Base-by-base conservation (phyloP, 2,113 vertebrate species). In the Andinoacara biseriatus region DNA sequence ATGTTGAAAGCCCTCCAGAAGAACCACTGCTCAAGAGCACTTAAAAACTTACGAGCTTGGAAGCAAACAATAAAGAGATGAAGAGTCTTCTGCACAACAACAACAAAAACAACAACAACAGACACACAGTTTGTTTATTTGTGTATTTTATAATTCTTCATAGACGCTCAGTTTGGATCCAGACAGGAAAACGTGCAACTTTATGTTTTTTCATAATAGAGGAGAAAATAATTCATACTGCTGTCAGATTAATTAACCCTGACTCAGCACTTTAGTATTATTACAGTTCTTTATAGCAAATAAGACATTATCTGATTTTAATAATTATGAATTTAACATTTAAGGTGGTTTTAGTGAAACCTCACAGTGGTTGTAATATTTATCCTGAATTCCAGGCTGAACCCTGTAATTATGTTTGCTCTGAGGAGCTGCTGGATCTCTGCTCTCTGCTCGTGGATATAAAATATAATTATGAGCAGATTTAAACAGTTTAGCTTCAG, bases 381-480 rank as follows among this genome's bases (percentile, higher is more conserved):
- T 60, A 33, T 5, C 1, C 11, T 58, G n/a, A 58, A 81, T 89
- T 59, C 43, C 80, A 58, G 22, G 43, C 35, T 13, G 65, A 83
- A 65, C 76, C 74, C 52, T 67, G 5, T 59, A 31, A 81, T 86
- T 76, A 31, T 60, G 74, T 83, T 86, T 26, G 75, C 61, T 58
- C 35, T n/a, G 20, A 87, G 57, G 29, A 61, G 58, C 57, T 76
- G 15, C 46, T 83, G 58, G 24, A 31, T 5, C 20, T 40, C 0
- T 59, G 61, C 0, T 6, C 52, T 29, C 69, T 35, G 59, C 63
- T 88, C 0, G 0, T 61, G 49, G 38, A 54, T 77, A 74, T 81
- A 43, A 81, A 58, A 58, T 74, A 59, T 94, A 87, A 94, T 94
- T 86, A 91, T 78, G 74, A 85, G 58, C 54, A 59, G 18, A 63